Conservation (phyloP, 2,888 invertebrate genomes). For the Cancer borealis region DNA sequence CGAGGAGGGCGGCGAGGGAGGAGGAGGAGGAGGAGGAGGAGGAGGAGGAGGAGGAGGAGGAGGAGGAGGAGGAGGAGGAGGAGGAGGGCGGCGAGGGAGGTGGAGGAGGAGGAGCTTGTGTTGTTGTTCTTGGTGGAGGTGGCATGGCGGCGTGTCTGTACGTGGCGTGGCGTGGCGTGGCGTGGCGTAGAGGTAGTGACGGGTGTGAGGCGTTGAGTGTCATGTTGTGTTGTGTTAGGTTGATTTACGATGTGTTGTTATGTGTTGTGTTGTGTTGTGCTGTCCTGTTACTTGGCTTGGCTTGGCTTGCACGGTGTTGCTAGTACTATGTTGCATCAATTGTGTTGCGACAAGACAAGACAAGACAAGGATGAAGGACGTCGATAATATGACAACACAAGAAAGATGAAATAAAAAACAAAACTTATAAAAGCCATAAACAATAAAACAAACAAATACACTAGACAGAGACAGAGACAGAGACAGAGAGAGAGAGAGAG, state of each 20-base stretch:
- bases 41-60: not conserved
- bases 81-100: not conserved
- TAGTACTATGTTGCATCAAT: not conserved
- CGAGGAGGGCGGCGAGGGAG: not conserved
- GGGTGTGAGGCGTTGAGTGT: not conserved
- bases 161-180: not conserved
- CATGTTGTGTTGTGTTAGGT: not conserved
- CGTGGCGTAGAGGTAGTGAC: not conserved
- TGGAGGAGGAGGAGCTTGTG: not conserved
- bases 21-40: not conserved
- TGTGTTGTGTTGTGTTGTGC: not conserved
- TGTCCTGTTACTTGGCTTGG: not conserved
- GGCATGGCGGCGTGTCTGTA: not conserved
- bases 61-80: not conserved
- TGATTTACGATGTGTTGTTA: not conserved
- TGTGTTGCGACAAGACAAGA: not conserved
- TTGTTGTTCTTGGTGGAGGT: not conserved
- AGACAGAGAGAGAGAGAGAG: slow-evolving; percentile 42
- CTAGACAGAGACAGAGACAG: not conserved
- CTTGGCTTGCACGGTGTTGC: not conserved
- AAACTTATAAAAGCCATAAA: not conserved
- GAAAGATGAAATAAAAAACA: not conserved
- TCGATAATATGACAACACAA: not conserved
- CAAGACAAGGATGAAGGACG: not conserved
- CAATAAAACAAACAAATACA: not conserved